Percentiles rank a stretch among this genome's conserved stretches.
Conservation (phyloP, 2,888 invertebrate species). For the Autographa gamma region DNA sequence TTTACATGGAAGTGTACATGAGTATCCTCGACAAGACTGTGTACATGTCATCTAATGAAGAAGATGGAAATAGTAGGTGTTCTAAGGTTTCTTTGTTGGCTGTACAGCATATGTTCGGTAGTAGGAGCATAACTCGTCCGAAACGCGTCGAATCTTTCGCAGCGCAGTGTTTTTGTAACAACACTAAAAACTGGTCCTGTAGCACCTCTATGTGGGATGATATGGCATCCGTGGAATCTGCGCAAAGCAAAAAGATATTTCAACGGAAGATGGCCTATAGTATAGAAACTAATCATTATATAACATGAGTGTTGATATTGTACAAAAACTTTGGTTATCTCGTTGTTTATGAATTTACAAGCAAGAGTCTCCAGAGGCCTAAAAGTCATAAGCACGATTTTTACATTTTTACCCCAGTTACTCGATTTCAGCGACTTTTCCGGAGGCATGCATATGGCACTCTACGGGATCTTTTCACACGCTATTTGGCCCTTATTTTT, state of each 20-base stretch:
- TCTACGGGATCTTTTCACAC: too few relatives aligned
- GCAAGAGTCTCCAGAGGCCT: too few relatives aligned
- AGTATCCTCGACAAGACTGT: conserved; percentile 75
- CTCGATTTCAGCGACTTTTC: too few relatives aligned
- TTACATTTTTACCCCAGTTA: too few relatives aligned
- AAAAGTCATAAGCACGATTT: too few relatives aligned
- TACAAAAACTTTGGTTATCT: too few relatives aligned
- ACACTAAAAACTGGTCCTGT: conserved; percentile 94
- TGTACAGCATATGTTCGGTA: conserved; percentile 90
- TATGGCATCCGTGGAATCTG: conserved; percentile 69
- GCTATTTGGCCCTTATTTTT: too few relatives aligned
- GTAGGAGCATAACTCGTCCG: conserved; percentile 92
- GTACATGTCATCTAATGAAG: conserved; percentile 77
- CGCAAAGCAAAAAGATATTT: conserved; percentile 45
- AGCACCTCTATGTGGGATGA: conserved; percentile 89
- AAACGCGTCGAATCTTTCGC: conserved; percentile 89
- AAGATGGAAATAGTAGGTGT: conserved; percentile 94
- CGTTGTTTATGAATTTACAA: too few relatives aligned
- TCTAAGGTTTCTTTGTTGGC: conserved; percentile 79
- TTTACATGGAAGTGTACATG: conserved; percentile 71
- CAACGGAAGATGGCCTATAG: too few relatives aligned
- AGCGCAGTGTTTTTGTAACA: conserved; percentile 92
- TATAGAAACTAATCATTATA: too few relatives aligned
- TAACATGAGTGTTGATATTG: too few relatives aligned
- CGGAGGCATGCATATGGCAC: too few relatives aligned